Conservation (phyloP, 2,113 vertebrate species). For the Coptodon bakossiorum region DNA sequence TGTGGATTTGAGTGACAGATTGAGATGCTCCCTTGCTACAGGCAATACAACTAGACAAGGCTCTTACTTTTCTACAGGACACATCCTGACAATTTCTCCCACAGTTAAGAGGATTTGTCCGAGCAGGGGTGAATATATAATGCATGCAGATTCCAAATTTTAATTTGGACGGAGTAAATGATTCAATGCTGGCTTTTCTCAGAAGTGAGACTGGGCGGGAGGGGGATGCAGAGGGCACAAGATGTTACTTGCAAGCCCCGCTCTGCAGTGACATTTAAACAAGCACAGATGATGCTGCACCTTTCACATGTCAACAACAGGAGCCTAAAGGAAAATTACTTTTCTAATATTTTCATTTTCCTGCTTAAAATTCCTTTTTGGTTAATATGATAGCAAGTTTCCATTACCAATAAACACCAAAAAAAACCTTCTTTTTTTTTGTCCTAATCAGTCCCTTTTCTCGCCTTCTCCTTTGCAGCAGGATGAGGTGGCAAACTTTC, state of each 20-base stretch:
- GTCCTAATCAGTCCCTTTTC: accelerated
- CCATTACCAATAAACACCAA: accelerated
- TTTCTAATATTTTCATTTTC: neutral
- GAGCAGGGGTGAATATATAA: conserved; percentile 76
- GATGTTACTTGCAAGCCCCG: conserved; percentile 15
- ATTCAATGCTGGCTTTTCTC: conserved; percentile 73
- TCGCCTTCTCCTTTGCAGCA: neutral
- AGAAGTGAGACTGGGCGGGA: neutral
- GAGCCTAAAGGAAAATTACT: neutral
- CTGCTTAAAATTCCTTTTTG: neutral
- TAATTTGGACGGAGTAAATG: conserved; percentile 77
- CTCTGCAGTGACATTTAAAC: neutral
- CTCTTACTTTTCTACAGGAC: conserved; percentile 63
- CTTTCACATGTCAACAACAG: neutral
- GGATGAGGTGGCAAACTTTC: neutral
- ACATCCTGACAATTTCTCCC: conserved; percentile 73
- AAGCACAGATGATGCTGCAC: neutral
- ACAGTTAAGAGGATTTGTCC: conserved; percentile 75
- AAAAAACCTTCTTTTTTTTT: accelerated
- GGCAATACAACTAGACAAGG: conserved; percentile 64
- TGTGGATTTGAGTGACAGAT: conserved; percentile 60
- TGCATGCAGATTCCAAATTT: conserved; percentile 73
- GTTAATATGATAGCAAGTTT: neutral
- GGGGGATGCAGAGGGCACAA: neutral
- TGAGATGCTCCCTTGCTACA: conserved; percentile 64